Evolutionary conservation across 1,140 invertebrate genomes (phyloP).

Genomic region (Trichonephila clavipes): DNA sequence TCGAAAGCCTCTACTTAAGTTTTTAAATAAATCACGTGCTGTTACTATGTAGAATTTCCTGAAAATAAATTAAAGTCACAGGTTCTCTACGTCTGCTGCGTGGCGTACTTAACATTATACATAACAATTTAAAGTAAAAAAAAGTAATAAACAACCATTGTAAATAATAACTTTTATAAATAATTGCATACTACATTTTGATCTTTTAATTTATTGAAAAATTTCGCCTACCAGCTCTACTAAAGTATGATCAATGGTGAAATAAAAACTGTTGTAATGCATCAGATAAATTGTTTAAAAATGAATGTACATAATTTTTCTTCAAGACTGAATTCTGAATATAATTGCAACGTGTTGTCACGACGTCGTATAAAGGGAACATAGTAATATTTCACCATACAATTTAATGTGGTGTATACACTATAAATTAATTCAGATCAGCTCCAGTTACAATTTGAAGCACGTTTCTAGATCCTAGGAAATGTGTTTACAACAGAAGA

Average conservation of each 20-base stretch:
- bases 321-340: conserved; percentile 12
- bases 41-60: not conserved
- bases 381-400: conserved; percentile 18
- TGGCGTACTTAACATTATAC: not conserved
- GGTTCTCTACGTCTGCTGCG: not conserved
- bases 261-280: not conserved
- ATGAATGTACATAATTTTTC: not conserved
- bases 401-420: conserved; percentile 9
- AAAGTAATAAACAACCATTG: not conserved
- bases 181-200: not conserved
- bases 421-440: conserved; percentile 32
- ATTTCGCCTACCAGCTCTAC: no score
- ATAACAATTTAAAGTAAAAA: not conserved
- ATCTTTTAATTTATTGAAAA: conserved; percentile 17
- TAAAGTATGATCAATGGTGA: not conserved
- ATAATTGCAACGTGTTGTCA: conserved; percentile 41
- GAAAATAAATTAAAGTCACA: not conserved
- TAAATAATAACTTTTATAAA: not conserved
- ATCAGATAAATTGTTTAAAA: conserved; percentile 41
- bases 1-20: no score
- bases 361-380: not conserved
- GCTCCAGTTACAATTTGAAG: not conserved
- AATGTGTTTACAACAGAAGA: not conserved
- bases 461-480: conserved; percentile 1
- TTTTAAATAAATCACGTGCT: no score